These are phyloP conservation scores for Allacma fusca DNA, from an alignment of 2,888 invertebrate genomes.

Conservation along the genomic window DNA sequence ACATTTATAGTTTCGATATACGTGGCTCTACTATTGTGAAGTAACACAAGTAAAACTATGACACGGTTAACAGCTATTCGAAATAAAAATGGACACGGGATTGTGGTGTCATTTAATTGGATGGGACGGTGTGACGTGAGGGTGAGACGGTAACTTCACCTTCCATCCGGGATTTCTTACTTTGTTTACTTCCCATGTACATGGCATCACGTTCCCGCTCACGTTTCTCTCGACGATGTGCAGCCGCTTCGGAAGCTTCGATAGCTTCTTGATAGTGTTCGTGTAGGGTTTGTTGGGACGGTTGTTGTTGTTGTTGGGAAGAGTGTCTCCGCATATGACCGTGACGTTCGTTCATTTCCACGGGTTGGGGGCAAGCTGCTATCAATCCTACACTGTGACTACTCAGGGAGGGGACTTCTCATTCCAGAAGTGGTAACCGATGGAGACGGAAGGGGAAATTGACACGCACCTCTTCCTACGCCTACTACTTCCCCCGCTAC, in stretches of 20 bases:
- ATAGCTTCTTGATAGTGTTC: background rate
- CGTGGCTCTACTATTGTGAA: too few species aligned
- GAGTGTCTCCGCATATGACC: background rate
- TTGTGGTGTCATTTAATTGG: background rate
- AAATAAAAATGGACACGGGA: background rate
- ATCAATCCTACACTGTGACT: background rate
- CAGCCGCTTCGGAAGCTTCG: background rate
- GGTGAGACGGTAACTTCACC: background rate
- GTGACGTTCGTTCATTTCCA: background rate
- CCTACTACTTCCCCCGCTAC: slow-evolving; percentile 21
- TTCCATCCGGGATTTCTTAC: background rate
- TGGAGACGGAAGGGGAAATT: slow-evolving; percentile 49
- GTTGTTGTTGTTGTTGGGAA: background rate
- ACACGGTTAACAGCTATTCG: background rate
- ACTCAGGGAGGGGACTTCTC: slow-evolving; percentile 42
- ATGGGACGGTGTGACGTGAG: background rate
- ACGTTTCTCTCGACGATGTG: background rate
- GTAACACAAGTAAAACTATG: too few species aligned
- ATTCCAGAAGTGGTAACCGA: slow-evolving; percentile 43
- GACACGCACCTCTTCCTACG: slow-evolving; percentile 52
- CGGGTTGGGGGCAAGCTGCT: background rate
- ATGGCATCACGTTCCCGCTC: slow-evolving; percentile 1
- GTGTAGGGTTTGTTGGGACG: background rate
- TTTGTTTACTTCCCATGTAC: background rate
- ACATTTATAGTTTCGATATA: background rate